Base-by-base conservation (phyloP, 2,888 invertebrate genomes). In the Matsumyia berberina region DNA sequence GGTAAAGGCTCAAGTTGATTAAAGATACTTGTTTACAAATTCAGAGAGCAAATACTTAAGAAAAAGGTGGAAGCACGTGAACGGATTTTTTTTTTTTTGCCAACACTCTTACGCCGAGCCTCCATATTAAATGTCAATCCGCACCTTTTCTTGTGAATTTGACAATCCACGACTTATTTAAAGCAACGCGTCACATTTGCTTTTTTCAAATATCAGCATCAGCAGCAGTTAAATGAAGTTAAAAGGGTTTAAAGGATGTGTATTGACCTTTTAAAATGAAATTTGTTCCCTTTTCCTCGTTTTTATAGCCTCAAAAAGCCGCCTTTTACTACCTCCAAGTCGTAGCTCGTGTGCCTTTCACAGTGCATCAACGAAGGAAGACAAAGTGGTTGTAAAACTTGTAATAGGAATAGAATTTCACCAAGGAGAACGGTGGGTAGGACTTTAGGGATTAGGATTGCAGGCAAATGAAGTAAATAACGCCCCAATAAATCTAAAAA, bases 391-490 rank as follows among this genome's bases (percentile, higher is more conserved):
- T 29, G 29, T 42, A 39, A 58, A 42, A 42, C 19, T 24, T n/a
- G 33, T 7, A 58, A 39, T 42, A 39, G 4, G 39, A 58, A 42
- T 42, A 24, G 5, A 35, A n/a, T 5, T 37, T 11, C 12, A 58
- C 12, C 58, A 29, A 42, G 42, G 1, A 6, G 1, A 8, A 29
- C 17, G 12, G 39, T 12, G 8, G 1, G 24, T 24, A 24, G 24
- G 58, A 12, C 58, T 12, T 58, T 42, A n/a, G 58, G 58, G 42
- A 39, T 58, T 58, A 42, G 58, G 42, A 58, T 42, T 58, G 42
- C n/a, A 58, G 42, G 39, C n/a, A 15, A 58, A 58, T 42, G 15
- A 58, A 58, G 37, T 37, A 57, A 37, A 24, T 58, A 58, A 58
- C 58, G 58, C 39, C 42, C 42, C 29, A 58, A 58, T 39, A 58